Evolutionary conservation across 2,113 vertebrate species (phyloP), one percentile per base, ranked within the genome.

Genomic region (Zosterops pallidus): DNA sequence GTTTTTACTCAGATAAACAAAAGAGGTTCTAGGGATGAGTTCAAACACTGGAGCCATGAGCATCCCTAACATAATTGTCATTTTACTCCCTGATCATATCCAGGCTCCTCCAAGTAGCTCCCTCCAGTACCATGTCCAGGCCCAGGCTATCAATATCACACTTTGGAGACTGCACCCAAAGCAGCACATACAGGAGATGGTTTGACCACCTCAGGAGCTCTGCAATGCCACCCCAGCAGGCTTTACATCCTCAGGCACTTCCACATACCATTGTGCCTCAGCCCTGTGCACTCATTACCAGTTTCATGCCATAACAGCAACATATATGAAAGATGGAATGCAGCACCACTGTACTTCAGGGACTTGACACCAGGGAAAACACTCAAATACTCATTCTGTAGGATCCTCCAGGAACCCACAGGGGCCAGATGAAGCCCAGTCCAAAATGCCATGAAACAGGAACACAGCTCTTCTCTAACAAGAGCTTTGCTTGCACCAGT

Each of bases 251-350:
- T 41, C 24, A n/a, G 42, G 28, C 33, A 9, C 42, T 79, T 28
- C 16, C 42, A 22, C 0, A 0, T 25, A 25, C 17, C 33, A 56
- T 24, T 33, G 28, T 55, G 65, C 35, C 50, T 20, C 26, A 28
- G 17, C 25, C 14, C 22, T 39, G 15, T 4, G 31, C 21, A 11
- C 1, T 0, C 16, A 23, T 10, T 63, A 41, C 14, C 21, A 44
- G 31, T 14, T 52, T 49, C 31, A 16, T 3, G 29, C 39, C 21
- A 4, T 29, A n/a, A 35, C 44, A 71, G 12, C 52, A 49, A 52
- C 24, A 1, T 0, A 2, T 5, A 42, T 39, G 35, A 60, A 25
- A 56, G 46, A 3, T n/a, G 22, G 52, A 50, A 55, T 19, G n/a
- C 21, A 76, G 50, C 53, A 23, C 21, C 9, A 2, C 26, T 29